phyloP scores from a whole-genome alignment of 2,797 vertebrate species.

The Hozukius guyotensis region DNA sequence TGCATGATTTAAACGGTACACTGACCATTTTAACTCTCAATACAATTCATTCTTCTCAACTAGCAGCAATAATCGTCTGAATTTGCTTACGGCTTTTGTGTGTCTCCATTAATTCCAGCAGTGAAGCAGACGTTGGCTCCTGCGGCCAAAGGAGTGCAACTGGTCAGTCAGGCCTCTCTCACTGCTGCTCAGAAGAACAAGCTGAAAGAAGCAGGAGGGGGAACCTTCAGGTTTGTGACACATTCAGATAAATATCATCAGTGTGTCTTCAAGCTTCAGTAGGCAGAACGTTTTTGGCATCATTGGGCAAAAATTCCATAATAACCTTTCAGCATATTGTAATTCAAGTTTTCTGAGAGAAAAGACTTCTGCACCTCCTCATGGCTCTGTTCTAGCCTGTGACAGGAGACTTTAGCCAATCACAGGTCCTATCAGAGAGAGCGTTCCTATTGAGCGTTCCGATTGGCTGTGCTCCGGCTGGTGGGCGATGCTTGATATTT shows the following conservation, averaged over 20 bases:
- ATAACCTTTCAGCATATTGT: not conserved
- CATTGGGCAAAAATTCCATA: fast-evolving
- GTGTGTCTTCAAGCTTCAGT: not conserved
- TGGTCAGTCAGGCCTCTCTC: constrained; percentile 79
- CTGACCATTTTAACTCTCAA: not conserved
- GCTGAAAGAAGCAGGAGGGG: constrained; percentile 90
- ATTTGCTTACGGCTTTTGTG: not conserved
- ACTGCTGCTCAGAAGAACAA: constrained; percentile 89
- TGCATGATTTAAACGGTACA: not conserved
- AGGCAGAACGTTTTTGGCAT: no score
- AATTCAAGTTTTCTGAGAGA: no score
- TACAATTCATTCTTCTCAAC: not conserved
- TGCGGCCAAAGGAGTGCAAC: constrained; percentile 85
- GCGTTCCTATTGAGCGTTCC: no score
- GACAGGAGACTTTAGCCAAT: no score
- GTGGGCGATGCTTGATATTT: no score
- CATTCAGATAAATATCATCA: not conserved
- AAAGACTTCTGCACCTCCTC: no score
- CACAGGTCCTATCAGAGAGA: no score
- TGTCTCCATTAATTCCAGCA: constrained; percentile 76
- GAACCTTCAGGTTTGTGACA: constrained; percentile 88
- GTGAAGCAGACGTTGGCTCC: constrained; percentile 86
- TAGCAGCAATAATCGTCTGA: not conserved
- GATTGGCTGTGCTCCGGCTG: no score
- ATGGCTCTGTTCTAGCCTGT: no score